Evolutionary conservation across 2,113 vertebrate genomes (phyloP).

Genomic region (Beaufortia kweichowensis): DNA sequence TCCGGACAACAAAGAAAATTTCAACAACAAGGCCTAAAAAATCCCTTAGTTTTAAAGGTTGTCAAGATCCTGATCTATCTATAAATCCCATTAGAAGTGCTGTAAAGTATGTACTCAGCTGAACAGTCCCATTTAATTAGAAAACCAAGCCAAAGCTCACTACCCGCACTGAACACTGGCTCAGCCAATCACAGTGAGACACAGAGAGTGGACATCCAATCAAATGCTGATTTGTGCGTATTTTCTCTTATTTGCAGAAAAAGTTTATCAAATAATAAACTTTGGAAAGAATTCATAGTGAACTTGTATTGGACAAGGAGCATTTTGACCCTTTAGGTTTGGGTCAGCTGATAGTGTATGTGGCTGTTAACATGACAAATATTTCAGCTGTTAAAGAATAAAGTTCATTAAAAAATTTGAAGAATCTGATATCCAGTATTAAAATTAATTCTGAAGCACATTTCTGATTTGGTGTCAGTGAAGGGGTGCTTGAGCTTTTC

Average conservation of each 20-base stretch:
- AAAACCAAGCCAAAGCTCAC: too few species aligned
- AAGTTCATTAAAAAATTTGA: background rate
- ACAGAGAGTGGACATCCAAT: background rate
- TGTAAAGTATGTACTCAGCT: background rate
- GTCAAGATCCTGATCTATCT: too few species aligned
- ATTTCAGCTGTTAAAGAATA: conserved; percentile 20
- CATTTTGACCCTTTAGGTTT: background rate
- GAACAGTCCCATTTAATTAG: background rate
- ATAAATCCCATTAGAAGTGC: too few species aligned
- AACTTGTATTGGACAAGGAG: background rate
- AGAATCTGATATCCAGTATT: too few species aligned
- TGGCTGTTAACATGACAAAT: background rate
- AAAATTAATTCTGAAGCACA: too few species aligned
- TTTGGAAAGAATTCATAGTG: background rate
- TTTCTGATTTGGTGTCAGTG: too few species aligned
- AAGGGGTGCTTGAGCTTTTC: too few species aligned
- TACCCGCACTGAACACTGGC: background rate
- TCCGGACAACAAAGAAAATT: too few species aligned
- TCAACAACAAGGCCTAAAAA: too few species aligned
- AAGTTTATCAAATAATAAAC: too few species aligned
- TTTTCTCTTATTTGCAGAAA: too few species aligned
- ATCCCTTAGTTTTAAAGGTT: too few species aligned
- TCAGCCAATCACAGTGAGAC: conserved; percentile 3
- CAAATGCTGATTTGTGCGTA: background rate
- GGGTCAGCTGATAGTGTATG: background rate